Evolutionary conservation across 2,113 vertebrate species (phyloP), one percentile per base, ranked within the genome.

Genomic region (Nesogale talazaci): DNA sequence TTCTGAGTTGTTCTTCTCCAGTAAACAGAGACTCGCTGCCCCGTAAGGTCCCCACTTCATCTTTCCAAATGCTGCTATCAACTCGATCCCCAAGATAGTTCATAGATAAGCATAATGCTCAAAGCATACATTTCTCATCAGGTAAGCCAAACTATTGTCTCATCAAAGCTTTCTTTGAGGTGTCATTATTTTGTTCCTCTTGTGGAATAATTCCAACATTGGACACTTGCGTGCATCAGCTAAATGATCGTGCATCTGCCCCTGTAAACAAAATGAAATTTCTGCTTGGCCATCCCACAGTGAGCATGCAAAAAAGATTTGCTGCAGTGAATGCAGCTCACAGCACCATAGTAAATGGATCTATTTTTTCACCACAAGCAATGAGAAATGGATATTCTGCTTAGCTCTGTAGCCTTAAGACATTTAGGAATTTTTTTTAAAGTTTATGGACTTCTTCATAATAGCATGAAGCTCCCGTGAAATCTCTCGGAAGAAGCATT

Each of bases 401-500:
- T 52, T 74, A 83, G 10, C 56, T 29, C 36, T 40, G 27, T 11
- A 27, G 25, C 2, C n/a, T 67, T 63, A 63, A 40, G 34, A 82
- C 3, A 67, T 38, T 63, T 72, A 59, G 36, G 29, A 65, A 2
- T 23, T 63, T 90, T 29, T 1, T 29, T 20, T 67, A 92, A 81
- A 74, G 52, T 61, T 65, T 2, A 87, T 76, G 31, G 36, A 57
- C 80, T 75, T 65, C 14, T 77, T 56, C 57, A 10, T 8, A 61
- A 1, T 23, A 61, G 52, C 52, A 36, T 5, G 19, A 29, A 2
- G 3, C 9, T 69, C 52, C 69, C 52, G 29, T 31, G 16, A 1
- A 75, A 90, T 5, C n/a, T 74, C 46, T 10, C 31, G 27, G 19
- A 29, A 25, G 27, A 96, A 96, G 89, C 52, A 92, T 90, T 96